Evolutionary conservation across 2,797 vertebrate species (phyloP).

Genomic region (Gymnoscopelus microlampas): DNA sequence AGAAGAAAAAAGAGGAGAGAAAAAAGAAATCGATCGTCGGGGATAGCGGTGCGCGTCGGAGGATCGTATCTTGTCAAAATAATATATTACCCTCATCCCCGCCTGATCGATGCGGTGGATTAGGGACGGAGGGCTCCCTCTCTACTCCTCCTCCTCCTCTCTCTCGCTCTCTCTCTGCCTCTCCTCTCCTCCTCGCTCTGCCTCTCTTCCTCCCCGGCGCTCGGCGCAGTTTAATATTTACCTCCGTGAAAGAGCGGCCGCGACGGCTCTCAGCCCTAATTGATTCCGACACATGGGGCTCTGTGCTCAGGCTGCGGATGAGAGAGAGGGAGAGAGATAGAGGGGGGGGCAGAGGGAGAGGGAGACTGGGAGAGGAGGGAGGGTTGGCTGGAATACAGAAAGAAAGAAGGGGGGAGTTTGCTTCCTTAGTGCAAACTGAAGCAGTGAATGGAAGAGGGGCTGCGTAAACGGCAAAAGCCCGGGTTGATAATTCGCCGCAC

Average conservation of each 20-base stretch:
- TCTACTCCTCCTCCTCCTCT: constrained; percentile 51
- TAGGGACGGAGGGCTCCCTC: constrained; percentile 88
- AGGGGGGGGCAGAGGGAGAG: constrained; percentile 57
- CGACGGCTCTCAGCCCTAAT: constrained; percentile 88
- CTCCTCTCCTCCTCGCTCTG: constrained; percentile 39
- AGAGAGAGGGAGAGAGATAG: constrained; percentile 26
- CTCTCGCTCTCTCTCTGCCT: constrained; percentile 28
- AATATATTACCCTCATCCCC: constrained; percentile 99
- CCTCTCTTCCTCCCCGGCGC: constrained; percentile 70
- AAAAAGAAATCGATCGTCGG: constrained; percentile 92
- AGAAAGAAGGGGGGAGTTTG: constrained; percentile 14
- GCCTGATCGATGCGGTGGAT: constrained; percentile 98
- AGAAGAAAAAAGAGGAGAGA: constrained; percentile 76
- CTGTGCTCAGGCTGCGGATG: constrained; percentile 81
- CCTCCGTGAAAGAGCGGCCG: constrained; percentile 86
- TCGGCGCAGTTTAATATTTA: constrained; percentile 90
- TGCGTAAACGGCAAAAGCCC: constrained; percentile 13
- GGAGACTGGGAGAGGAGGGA: constrained; percentile 38
- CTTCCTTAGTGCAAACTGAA: background rate
- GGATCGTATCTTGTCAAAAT: constrained; percentile 99
- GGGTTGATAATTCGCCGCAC: too few relatives aligned
- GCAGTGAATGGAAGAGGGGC: constrained; percentile 12
- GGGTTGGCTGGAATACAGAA: constrained; percentile 61
- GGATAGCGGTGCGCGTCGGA: constrained; percentile 92
- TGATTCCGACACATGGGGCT: constrained; percentile 90